Base-by-base conservation (phyloP, 92 coral and sea anemone species). In the Umimayanthus kanabou region DNA sequence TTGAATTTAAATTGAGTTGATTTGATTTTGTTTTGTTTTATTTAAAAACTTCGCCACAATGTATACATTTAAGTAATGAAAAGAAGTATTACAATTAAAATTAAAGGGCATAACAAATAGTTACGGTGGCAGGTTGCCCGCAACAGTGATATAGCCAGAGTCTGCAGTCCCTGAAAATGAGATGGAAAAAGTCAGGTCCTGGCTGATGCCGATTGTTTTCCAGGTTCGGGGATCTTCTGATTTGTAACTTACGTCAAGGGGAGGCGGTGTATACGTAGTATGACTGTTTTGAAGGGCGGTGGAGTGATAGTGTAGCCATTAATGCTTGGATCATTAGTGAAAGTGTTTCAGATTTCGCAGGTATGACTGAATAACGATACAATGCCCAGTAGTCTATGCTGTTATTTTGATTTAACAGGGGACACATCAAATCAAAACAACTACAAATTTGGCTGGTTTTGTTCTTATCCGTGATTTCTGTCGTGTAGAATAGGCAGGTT, bases 171-270 rank as follows among this genome's bases (percentile, higher is more conserved):
- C 30, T 0, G 73, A 67, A 67, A 67, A 67, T 67, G 73, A 67
- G 73, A 67, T 67, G 49, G 58, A 10, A 47, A 47, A 10, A 47
- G 53, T 42, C 45, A 1, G 45, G 45, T 42, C 7, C 7, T 42
- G 5, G 45, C 45, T 79, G 30, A 37, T 3, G 61, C 82, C 6
- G 65, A 79, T 79, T 25, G 82, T 23, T 79, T 79, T 79, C 65
- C 82, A 79, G 53, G 82, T 39, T 14, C 82, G 50, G 23, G 65
- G 82, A 79, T 42, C 64, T 39, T 39, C 82, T 43, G 22, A 1
- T 26, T 78, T 57, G 64, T 78, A 29, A 28, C 5, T 79, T 79
- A 79, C 42, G 50, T 28, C 42, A 43, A 42, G 6, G 37, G 33
- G 28, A 47, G 64, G 82, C 64, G 33, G 49, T 79, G 82, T 39